Evolutionary conservation across 2,888 invertebrate genomes (phyloP), one percentile per base, ranked within the genome.

Genomic region (Erebia epiphron): DNA sequence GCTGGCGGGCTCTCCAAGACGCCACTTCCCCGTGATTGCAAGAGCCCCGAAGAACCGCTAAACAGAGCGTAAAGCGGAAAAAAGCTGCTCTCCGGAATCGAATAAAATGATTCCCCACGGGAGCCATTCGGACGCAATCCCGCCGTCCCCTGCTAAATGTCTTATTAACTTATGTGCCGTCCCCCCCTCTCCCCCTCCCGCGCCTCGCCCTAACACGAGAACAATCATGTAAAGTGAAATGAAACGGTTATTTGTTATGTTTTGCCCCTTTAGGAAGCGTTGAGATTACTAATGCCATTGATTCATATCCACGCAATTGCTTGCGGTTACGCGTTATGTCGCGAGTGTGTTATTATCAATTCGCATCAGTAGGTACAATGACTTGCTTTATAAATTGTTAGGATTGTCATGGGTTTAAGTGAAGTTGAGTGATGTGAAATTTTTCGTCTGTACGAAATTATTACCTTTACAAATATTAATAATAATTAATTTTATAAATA

Each of bases 51-150:
- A 77, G 84, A 85, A 87, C 90, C 89, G 90, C 90, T 90, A 90
- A 93, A 91, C 91, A 88, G 91, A 91, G 92, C 91, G 89, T 88
- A 88, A 90, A 90, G 87, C 88, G 88, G 88, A 92, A 92, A 91
- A 92, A 92, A 89, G 86, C 87, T 88, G 89, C 88, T 86, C 88
- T 92, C 94, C 93, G 93, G 94, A 95, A 95, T 95, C 95, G 94
- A 95, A 95, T 95, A 95, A 95, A 95, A 95, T 95, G 95, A 95
- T 95, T 95, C 95, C 95, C 95, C 95, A 83, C 88, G 95, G 94
- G 95, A 94, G 94, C 94, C 95, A 95, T 95, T 95, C 95, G 94
- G 94, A 94, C 94, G 94, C 94, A 95, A 92, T 92, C 92, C 92
- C 91, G 92, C 93, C 91, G 90, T 90, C 92, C 90, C 92, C 89